Conservation (phyloP, 2,797 vertebrate genomes). For the Gallirallus australis region DNA sequence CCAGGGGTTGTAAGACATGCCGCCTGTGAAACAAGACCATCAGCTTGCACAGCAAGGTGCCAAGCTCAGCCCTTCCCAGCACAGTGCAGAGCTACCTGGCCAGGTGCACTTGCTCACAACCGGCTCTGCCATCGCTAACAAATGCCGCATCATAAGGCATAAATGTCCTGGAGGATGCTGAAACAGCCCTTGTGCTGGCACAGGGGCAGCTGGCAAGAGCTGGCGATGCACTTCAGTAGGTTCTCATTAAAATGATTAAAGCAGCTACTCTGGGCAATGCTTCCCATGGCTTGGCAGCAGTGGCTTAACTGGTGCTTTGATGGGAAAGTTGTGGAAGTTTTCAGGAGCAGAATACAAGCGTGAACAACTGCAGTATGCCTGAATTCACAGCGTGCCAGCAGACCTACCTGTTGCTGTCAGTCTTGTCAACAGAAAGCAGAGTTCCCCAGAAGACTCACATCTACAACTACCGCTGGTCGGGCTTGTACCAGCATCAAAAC, state of each 20-base stretch:
- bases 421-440: background rate
- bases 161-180: accelerated
- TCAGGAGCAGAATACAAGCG: background rate
- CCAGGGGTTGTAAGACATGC: accelerated
- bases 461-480: background rate
- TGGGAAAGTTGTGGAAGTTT: background rate
- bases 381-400: accelerated
- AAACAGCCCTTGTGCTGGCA: background rate
- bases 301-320: background rate
- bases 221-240: background rate
- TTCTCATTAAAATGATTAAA: background rate
- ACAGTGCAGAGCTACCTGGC: accelerated
- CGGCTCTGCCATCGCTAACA: accelerated
- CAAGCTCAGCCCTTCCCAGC: background rate
- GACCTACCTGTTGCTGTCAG: background rate
- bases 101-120: accelerated
- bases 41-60: accelerated
- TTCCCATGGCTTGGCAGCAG: background rate
- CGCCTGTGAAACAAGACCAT: background rate
- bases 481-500: background rate
- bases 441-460: background rate
- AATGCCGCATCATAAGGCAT: accelerated
- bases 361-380: accelerated
- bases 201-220: background rate
- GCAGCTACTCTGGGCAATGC: background rate